Percentiles rank a stretch among this genome's conserved stretches.
Evolutionary conservation across 1,140 invertebrate genomes (phyloP).

Genomic region (Pararge aegeria): DNA sequence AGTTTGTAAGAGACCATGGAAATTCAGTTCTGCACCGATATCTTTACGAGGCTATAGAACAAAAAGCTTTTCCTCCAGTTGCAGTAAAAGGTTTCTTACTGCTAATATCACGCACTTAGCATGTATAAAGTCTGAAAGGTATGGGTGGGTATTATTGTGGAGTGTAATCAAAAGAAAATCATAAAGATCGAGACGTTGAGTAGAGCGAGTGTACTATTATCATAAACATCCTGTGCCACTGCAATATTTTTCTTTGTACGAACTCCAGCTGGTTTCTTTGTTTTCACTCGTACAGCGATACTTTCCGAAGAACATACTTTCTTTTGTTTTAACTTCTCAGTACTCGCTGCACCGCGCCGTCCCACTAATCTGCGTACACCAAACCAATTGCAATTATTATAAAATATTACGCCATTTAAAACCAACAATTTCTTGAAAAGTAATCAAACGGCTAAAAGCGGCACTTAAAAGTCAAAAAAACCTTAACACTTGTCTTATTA

Average conservation of each 20-base stretch:
- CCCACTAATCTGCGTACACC: constrained; percentile 14
- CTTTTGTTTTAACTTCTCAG: constrained; percentile 60
- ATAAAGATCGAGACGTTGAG: constrained; percentile 63
- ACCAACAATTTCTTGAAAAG: constrained; percentile 5
- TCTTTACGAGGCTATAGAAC: constrained; percentile 9
- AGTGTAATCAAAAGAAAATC: constrained; percentile 47
- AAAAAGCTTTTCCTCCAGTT: constrained; percentile 18
- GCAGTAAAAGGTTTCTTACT: constrained; percentile 16
- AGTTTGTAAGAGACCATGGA: background rate
- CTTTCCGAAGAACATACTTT: constrained; percentile 63
- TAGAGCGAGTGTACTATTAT: constrained; percentile 66
- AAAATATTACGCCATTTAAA: background rate
- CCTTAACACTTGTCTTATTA: constrained; percentile 14
- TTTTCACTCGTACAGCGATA: constrained; percentile 65
- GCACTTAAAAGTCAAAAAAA: constrained; percentile 20
- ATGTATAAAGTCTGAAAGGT: constrained; percentile 23
- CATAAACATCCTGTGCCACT: constrained; percentile 65
- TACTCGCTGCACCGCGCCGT: constrained; percentile 56
- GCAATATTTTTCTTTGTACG: constrained; percentile 72
- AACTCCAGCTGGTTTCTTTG: constrained; percentile 65
- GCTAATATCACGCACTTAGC: constrained; percentile 23
- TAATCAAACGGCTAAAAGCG: background rate
- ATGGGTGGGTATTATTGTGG: constrained; percentile 17
- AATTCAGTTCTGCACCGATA: background rate
- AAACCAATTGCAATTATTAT: background rate